A percentile compares a stretch with the other conserved stretches of the same genome.
phyloP scores from a whole-genome alignment of 2,888 invertebrate species.

The Tolmerus cingulatus region DNA sequence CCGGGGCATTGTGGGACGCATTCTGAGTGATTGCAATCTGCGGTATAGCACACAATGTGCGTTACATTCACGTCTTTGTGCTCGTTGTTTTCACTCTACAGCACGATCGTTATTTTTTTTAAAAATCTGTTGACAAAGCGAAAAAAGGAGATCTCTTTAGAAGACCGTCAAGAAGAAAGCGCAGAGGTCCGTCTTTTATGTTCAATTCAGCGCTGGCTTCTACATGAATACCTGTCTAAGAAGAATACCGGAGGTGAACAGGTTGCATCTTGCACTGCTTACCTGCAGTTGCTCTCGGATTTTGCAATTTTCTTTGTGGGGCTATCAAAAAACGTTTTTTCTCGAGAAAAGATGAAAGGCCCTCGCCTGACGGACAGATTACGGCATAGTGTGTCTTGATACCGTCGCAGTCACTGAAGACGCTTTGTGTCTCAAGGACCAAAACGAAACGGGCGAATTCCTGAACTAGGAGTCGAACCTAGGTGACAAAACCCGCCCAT shows the following conservation, averaged over 20 bases:
- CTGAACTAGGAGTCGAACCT: not conserved
- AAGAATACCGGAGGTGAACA: conserved; percentile 29
- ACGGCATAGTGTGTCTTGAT: not conserved
- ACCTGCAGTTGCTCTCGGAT: conserved; percentile 33
- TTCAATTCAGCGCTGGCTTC: conserved; percentile 39
- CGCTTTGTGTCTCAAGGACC: not conserved
- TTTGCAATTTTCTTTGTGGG: conserved; percentile 22
- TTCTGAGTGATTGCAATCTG: conserved; percentile 41
- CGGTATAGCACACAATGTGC: conserved; percentile 34
- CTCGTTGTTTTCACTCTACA: conserved; percentile 5
- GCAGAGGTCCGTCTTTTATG: conserved; percentile 45
- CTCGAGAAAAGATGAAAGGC: not conserved
- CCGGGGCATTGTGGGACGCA: conserved; percentile 12
- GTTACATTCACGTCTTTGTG: not conserved
- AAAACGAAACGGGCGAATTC: not conserved
- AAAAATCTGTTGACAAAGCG: conserved; percentile 5
- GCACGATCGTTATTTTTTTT: not conserved
- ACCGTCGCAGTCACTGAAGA: not conserved
- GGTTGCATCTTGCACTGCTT: conserved; percentile 10
- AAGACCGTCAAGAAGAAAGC: conserved; percentile 28
- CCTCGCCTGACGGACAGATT: not conserved
- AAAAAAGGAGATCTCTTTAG: conserved; percentile 25
- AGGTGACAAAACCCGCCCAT: not conserved
- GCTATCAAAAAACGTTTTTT: conserved; percentile 9
- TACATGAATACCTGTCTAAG: conserved; percentile 31